A percentile compares a stretch with the other conserved stretches of the same genome.
phyloP scores from a whole-genome alignment of 2,113 vertebrate genomes.

The Anarhynchus alexandrinus region DNA sequence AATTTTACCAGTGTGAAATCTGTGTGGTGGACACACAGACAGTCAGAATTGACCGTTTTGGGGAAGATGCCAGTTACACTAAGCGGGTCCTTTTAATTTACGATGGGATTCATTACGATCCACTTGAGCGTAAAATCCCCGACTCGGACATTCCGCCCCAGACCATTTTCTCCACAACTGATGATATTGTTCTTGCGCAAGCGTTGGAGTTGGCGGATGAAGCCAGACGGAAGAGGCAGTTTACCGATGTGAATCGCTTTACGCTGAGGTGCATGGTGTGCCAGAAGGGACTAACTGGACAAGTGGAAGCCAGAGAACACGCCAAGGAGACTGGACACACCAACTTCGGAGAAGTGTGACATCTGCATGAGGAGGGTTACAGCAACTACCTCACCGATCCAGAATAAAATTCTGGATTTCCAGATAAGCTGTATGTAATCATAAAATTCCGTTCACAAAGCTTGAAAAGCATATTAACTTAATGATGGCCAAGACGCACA shows the following conservation, averaged over 20 bases:
- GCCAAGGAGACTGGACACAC: constrained; percentile 96
- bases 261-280: constrained; percentile 94
- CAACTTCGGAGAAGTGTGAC: constrained; percentile 96
- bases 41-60: constrained; percentile 92
- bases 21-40: constrained; percentile 98
- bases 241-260: constrained; percentile 93
- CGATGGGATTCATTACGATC: constrained; percentile 96
- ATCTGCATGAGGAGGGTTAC: constrained; percentile 11
- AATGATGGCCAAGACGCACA: constrained; percentile 22
- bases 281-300: constrained; percentile 92
- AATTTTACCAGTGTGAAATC: constrained; percentile 97
- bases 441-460: constrained; percentile 54
- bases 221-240: constrained; percentile 90
- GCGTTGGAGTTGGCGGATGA: constrained; percentile 94
- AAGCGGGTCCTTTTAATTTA: constrained; percentile 94
- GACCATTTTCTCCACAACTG: constrained; percentile 89
- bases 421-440: constrained; percentile 71
- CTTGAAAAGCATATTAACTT: constrained; percentile 65
- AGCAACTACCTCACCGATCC: constrained; percentile 87
- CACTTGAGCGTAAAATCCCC: constrained; percentile 81
- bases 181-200: constrained; percentile 90
- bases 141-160: constrained; percentile 83
- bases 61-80: constrained; percentile 91
- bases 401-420: constrained; percentile 49
- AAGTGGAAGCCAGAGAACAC: constrained; percentile 91